Evolutionary conservation across 2,113 vertebrate genomes (phyloP).

Genomic region (Burhinus oedicnemus): DNA sequence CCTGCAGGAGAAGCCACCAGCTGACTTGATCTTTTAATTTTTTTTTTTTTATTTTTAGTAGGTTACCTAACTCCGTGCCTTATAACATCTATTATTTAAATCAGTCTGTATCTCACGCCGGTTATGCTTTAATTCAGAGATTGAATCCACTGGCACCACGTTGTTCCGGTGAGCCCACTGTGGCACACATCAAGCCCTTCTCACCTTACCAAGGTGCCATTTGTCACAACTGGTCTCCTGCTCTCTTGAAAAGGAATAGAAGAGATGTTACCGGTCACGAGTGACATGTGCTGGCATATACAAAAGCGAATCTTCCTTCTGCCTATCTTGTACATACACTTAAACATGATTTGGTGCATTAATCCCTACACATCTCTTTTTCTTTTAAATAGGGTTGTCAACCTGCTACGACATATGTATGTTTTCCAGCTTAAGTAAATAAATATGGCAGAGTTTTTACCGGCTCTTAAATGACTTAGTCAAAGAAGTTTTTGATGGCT

Average conservation of each 20-base stretch:
- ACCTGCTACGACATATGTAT: background rate
- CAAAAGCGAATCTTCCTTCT: background rate
- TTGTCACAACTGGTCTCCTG: background rate
- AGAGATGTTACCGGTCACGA: background rate
- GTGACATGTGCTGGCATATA: background rate
- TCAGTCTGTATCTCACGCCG: background rate
- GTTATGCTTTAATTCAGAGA: background rate
- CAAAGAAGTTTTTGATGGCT: background rate
- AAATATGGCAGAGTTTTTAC: background rate
- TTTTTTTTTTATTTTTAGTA: too few relatives aligned
- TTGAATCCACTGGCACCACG: rapidly evolving
- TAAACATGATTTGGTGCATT: background rate
- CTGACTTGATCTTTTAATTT: background rate
- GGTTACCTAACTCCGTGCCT: background rate
- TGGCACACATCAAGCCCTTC: background rate
- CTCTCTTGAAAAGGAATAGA: background rate
- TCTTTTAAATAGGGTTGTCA: background rate
- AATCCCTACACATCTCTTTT: background rate
- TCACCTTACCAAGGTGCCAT: background rate
- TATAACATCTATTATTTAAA: background rate
- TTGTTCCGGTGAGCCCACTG: background rate
- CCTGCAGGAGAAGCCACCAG: background rate
- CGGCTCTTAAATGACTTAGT: background rate
- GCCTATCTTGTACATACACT: background rate
- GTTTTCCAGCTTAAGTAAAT: background rate